Base-by-base conservation (phyloP, 2,888 invertebrate species). In the Homarus gammarus region DNA sequence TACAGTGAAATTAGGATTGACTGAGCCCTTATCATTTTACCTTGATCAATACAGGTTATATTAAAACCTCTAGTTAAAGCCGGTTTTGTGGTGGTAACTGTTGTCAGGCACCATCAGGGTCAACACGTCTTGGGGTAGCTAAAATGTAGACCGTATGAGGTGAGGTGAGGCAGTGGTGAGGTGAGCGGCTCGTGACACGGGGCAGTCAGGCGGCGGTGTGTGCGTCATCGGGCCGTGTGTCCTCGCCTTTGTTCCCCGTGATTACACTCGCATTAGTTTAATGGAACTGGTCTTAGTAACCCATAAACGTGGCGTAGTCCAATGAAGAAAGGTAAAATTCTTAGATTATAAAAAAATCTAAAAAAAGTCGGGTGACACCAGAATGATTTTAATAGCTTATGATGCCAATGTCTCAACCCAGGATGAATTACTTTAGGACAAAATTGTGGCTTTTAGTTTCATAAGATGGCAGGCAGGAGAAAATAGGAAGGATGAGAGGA, bases 251-350 rank as follows among this genome's bases (percentile, higher is more conserved):
- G 64, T 64, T 64, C 64, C 31, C 27, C 27, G 27, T 64, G 64
- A 64, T 64, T 64, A 64, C 64, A 3, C 27, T 27, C 31, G 64
- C n/a, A 64, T 27, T 64, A 64, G 64, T 64, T 27, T 64, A 64
- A 64, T 64, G 64, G 27, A 64, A 6, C 27, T 27, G 64, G 27
- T 8, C 31, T 64, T 64, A 27, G 64, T 64, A 27, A 8, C 22
- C 64, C 64, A 64, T 64, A 64, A 64, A 64, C 31, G 27, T 64
- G 64, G 15, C 56, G n/a, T 27, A 64, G 15, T 64, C 64, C 64
- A 27, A 22, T n/a, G 8, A 64, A 27, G 22, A 8, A 64, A 27
- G 64, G 22, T 27, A 27, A n/a, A 64, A 27, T 64, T 27, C 3
- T 1, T 1, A 12, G 27, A 64, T 27, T 27, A 27, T 64, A 27